These are phyloP conservation scores for Dolomedes plantarius DNA, from an alignment of 2,888 invertebrate species.

Conservation along the genomic window DNA sequence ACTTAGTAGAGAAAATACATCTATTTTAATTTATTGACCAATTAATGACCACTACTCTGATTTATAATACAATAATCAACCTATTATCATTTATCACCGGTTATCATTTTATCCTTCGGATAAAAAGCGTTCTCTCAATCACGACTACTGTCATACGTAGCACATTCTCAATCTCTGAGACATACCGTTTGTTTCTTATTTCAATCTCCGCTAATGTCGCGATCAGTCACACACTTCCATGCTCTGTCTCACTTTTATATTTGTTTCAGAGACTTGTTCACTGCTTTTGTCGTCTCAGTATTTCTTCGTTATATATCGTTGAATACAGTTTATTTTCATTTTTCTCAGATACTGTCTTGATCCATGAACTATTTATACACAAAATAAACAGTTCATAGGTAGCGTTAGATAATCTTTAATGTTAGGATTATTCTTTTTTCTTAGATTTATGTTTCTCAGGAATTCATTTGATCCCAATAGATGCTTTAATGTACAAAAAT, in stretches of 20 bases:
- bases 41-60: no score
- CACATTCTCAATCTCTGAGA: background rate
- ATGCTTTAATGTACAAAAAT: no score
- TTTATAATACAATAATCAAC: no score
- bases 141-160: background rate
- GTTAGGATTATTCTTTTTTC: no score
- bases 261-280: background rate
- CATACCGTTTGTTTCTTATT: background rate
- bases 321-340: background rate
- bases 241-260: background rate
- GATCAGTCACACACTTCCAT: background rate
- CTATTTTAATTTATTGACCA: no score
- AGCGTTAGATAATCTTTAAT: no score
- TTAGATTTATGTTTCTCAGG: no score
- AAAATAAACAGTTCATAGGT: no score
- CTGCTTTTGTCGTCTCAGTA: background rate
- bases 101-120: background rate
- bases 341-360: background rate
- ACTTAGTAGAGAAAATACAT: no score
- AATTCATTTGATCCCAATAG: no score
- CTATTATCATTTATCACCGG: background rate
- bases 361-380: background rate
- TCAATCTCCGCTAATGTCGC: background rate
- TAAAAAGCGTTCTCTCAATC: background rate
- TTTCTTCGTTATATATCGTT: background rate